Conservation (phyloP, 2,888 invertebrate genomes). For the Trisateles emortualis region DNA sequence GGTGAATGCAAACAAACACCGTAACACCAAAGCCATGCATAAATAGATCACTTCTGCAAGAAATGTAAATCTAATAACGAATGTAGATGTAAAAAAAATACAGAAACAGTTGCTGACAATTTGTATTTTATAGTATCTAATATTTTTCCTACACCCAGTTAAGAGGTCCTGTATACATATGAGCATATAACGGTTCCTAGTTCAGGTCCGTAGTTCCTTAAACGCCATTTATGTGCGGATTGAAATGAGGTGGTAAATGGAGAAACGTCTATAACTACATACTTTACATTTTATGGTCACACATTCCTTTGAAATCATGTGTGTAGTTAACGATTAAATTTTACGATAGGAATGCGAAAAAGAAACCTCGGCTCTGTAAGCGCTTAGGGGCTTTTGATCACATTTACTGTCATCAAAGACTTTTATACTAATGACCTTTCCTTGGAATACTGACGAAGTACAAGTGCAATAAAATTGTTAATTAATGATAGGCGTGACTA, state of each 20-base stretch:
- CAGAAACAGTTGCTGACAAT: background rate
- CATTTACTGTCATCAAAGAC: background rate
- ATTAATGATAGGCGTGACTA: too few species aligned
- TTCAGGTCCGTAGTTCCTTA: background rate
- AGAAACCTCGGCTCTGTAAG: background rate
- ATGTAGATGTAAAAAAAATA: too few species aligned
- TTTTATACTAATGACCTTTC: too few species aligned
- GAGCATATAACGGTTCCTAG: background rate
- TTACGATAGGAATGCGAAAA: background rate
- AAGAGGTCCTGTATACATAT: background rate
- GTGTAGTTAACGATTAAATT: background rate
- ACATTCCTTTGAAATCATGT: background rate
- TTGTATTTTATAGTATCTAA: background rate
- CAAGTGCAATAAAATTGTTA: too few species aligned
- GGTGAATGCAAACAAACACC: too few species aligned
- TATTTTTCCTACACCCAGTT: background rate
- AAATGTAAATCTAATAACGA: too few species aligned
- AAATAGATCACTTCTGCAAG: too few species aligned
- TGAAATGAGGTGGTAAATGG: background rate
- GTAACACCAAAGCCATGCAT: too few species aligned
- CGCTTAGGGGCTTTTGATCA: background rate
- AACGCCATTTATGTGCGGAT: slow-evolving; percentile 2
- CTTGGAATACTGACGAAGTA: too few species aligned
- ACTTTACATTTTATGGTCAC: slow-evolving; percentile 6
- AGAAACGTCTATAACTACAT: background rate